Percentiles rank a stretch among this genome's conserved stretches.
phyloP scores from a whole-genome alignment of 2,888 invertebrate genomes.

The Noctua janthina region DNA sequence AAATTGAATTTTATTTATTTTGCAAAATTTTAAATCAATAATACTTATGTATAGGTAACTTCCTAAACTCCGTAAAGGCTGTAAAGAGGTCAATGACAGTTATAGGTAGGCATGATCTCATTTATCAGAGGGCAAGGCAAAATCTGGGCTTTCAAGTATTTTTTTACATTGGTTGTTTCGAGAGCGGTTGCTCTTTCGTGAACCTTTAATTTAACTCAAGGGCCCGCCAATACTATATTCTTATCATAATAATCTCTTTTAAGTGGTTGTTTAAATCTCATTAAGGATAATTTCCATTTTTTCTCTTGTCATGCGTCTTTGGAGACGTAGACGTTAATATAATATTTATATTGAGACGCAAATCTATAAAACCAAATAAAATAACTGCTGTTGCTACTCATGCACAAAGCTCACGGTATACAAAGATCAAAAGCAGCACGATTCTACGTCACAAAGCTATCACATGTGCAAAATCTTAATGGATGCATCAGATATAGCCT shows the following conservation, averaged over 20 bases:
- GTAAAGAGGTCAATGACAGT: conserved; percentile 20
- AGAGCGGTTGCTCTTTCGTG: not conserved
- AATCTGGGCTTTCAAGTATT: not conserved
- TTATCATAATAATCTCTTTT: too few relatives aligned
- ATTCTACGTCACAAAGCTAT: conserved; percentile 6
- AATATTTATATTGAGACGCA: not conserved
- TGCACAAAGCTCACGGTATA: not conserved
- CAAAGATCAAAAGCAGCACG: conserved; percentile 22
- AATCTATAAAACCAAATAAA: not conserved
- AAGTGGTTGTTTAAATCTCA: not conserved
- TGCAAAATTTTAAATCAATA: not conserved
- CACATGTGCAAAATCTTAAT: conserved; percentile 36
- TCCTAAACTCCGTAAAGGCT: conserved; percentile 12
- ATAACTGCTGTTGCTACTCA: not conserved
- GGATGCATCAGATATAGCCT: conserved; percentile 33
- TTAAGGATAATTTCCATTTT: not conserved
- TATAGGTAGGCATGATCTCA: conserved; percentile 21
- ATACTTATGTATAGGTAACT: not conserved
- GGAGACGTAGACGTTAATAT: not conserved
- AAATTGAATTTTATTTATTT: conserved; percentile 16
- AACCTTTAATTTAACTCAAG: conserved; percentile 1
- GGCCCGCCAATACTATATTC: too few relatives aligned
- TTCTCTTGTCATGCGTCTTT: not conserved
- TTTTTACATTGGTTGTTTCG: conserved; percentile 3
- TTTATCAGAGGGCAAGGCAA: conserved; percentile 15